A percentile compares a stretch with the other conserved stretches of the same genome.
Conservation (phyloP, 2,113 vertebrate species). For the Coreoperca whiteheadi region DNA sequence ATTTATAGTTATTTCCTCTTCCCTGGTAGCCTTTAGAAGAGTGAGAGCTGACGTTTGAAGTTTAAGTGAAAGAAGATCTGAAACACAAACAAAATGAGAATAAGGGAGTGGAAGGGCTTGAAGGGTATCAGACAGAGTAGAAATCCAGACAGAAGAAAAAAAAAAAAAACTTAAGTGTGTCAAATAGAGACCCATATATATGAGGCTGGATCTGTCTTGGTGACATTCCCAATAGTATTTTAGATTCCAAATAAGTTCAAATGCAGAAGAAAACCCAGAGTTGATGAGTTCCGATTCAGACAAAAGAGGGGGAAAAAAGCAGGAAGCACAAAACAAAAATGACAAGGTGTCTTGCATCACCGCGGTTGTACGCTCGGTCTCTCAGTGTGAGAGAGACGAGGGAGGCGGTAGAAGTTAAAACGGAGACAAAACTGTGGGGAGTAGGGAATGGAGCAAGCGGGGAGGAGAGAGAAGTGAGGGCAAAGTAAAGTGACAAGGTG, state of each 20-base stretch:
- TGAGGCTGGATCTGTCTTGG: slow-evolving; percentile 21
- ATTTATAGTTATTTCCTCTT: slow-evolving; percentile 26
- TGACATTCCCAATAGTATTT: slow-evolving; percentile 55
- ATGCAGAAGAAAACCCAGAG: slow-evolving; percentile 8
- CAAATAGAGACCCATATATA: slow-evolving; percentile 29
- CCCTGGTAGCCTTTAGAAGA: slow-evolving; percentile 15
- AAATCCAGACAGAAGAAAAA: slow-evolving; percentile 46
- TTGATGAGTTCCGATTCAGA: slow-evolving; percentile 29
- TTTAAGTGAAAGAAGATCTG: slow-evolving; percentile 31
- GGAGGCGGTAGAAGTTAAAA: slow-evolving; percentile 62
- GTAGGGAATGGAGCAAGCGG: slow-evolving; percentile 39
- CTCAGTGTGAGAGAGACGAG: slow-evolving; percentile 16
- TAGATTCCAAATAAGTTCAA: slow-evolving; percentile 49
- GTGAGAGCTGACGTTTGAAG: slow-evolving; percentile 31
- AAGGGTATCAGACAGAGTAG: slow-evolving; percentile 38
- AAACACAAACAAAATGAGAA: slow-evolving; percentile 43
- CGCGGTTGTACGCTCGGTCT: slow-evolving; percentile 10
- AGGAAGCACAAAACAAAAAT: slow-evolving; percentile 47
- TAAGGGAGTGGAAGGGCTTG: slow-evolving; percentile 12
- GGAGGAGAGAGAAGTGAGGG: slow-evolving; percentile 52
- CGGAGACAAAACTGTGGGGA: slow-evolving; percentile 70
- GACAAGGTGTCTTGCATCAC: slow-evolving; percentile 58
- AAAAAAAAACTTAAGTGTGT: slow-evolving; percentile 23
- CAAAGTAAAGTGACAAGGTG: slow-evolving; percentile 70
- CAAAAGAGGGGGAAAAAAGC: background rate